Conservation (phyloP, 2,113 vertebrate genomes). For the Pygoscelis antarcticus region DNA sequence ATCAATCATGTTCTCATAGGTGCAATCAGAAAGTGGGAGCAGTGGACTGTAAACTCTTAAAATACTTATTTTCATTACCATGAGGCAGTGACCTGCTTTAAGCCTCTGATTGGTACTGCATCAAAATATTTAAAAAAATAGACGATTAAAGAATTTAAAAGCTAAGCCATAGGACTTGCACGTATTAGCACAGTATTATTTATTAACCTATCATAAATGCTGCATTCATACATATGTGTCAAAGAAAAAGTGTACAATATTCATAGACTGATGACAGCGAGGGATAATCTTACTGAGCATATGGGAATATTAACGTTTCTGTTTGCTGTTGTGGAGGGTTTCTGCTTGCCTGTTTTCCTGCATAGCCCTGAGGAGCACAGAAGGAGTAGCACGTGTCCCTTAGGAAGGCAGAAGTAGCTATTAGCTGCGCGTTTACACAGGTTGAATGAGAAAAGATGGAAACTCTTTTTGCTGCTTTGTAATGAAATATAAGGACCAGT, state of each 20-base stretch:
- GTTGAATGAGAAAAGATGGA: neutral
- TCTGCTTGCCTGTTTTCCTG: neutral
- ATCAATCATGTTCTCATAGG: neutral
- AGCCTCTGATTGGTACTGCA: neutral
- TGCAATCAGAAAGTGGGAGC: neutral
- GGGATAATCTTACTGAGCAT: neutral
- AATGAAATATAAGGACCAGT: neutral
- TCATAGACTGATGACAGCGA: neutral
- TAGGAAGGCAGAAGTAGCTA: neutral
- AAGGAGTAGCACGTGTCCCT: rapidly evolving
- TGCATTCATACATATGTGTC: neutral
- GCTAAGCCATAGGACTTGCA: neutral
- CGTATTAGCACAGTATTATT: neutral
- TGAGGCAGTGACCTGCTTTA: neutral
- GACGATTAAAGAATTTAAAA: neutral
- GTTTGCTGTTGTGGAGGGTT: neutral
- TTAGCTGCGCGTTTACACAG: rapidly evolving
- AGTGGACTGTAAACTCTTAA: neutral
- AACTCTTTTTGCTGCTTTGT: neutral
- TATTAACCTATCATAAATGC: neutral
- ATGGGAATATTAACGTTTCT: neutral
- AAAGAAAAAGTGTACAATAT: neutral
- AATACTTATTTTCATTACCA: neutral
- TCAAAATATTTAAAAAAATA: neutral
- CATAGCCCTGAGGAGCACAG: neutral